Percentiles rank a stretch among this genome's conserved stretches.
phyloP scores from a whole-genome alignment of 2,888 invertebrate genomes.

The Podotricha telesiphe region DNA sequence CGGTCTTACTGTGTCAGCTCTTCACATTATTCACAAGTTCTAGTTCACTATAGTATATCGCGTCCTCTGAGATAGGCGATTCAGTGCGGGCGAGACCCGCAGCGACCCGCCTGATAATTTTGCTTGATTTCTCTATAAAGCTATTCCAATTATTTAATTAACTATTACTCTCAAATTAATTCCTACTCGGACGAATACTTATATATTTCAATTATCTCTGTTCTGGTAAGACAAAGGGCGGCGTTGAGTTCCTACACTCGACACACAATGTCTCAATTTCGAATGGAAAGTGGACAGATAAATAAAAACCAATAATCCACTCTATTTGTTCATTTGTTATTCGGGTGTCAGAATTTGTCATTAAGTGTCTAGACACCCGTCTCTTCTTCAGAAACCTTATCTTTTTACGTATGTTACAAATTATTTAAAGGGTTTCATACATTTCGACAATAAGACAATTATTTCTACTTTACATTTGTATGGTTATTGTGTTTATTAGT shows the following conservation, averaged over 20 bases:
- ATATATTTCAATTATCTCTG: no score
- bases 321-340: neutral
- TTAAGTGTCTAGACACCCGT: neutral
- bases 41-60: neutral
- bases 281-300: neutral
- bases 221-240: no score
- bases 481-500: neutral
- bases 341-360: slow-evolving; percentile 5
- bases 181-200: no score
- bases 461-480: neutral
- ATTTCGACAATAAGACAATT: slow-evolving; percentile 9
- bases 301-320: neutral
- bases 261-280: no score
- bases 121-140: neutral
- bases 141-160: no score
- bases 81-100: neutral
- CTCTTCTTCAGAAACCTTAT: slow-evolving; percentile 7
- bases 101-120: slow-evolving; percentile 1
- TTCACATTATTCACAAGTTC: slow-evolving; percentile 11
- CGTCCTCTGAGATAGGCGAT: neutral
- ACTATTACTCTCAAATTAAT: no score
- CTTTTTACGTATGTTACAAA: slow-evolving; percentile 6
- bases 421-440: slow-evolving; percentile 7
- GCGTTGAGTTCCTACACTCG: no score
- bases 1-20: neutral